phyloP scores from a whole-genome alignment of 2,888 invertebrate species.

The Thymelicus acteon region DNA sequence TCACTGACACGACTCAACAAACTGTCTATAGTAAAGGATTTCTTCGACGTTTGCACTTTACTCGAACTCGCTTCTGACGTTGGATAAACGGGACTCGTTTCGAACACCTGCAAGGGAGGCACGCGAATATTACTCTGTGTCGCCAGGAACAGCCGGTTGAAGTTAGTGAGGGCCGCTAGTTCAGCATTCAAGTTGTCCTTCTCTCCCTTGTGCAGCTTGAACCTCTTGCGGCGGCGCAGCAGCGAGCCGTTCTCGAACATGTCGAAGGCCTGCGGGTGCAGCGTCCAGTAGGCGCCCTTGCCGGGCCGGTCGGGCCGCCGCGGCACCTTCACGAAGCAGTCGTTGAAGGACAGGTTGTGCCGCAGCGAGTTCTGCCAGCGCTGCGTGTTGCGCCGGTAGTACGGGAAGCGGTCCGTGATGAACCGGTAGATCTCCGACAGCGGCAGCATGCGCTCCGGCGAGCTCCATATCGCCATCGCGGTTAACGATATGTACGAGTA shows the following conservation, averaged over 20 bases:
- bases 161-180: constrained; percentile 85
- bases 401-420: constrained; percentile 91
- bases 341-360: constrained; percentile 98
- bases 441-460: constrained; percentile 96
- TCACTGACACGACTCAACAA: constrained; percentile 89
- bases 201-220: constrained; percentile 91
- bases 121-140: constrained; percentile 54
- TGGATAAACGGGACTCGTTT: constrained; percentile 44
- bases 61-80: constrained; percentile 38
- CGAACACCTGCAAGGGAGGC: constrained; percentile 52
- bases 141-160: constrained; percentile 86
- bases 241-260: constrained; percentile 96
- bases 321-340: constrained; percentile 97
- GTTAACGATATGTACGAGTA: constrained; percentile 98
- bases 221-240: constrained; percentile 90
- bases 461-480: constrained; percentile 98
- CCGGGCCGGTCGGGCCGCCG: constrained; percentile 91
- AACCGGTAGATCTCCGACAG: constrained; percentile 91
- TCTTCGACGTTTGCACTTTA: constrained; percentile 77
- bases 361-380: constrained; percentile 93
- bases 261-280: constrained; percentile 92
- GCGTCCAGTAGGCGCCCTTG: constrained; percentile 94
- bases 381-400: constrained; percentile 94
- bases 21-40: constrained; percentile 93
- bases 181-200: constrained; percentile 87